Base-by-base conservation (phyloP, 2,797 vertebrate species). In the Sphenopsis melanotis region DNA sequence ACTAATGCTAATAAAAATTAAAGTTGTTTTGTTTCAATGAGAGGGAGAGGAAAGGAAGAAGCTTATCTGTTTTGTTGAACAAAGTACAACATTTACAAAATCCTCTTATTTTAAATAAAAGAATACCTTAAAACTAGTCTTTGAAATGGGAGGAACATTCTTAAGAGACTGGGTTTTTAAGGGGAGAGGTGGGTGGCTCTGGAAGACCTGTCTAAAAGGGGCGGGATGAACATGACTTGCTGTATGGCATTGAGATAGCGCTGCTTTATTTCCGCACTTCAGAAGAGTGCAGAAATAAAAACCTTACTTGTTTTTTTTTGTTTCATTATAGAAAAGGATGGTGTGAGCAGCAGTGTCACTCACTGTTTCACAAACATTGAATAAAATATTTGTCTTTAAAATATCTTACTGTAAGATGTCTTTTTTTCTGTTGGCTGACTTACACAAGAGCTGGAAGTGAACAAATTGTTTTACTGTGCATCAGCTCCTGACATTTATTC, bases 401-500 rank as follows among this genome's bases (percentile, higher is more conserved):
- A 49, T 46, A 81, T 72, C 55, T 83, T 53, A 41, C 41, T 66
- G 26, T 76, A 78, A 85, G 30, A 50, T 41, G 42, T 41, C 59
- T 82, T 94, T 91, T 68, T 44, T 82, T 72, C 50, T 92, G 27
- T 50, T 78, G 66, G 37, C 37, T 18, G 36, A 47, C 24, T 76
- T 88, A 56, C 36, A 55, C 36, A 70, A 78, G 49, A 84, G 9
- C 44, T 59, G 52, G 53, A 82, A 90, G 14, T 50, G 79, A 96
- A 77, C n/a, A 79, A 65, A 77, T 46, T 64, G 20, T 83, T 94
- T 93, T 85, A 84, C 49, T 90, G 63, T 34, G 83, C 0, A 0
- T 93, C 86, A 68, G 22, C 19, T 90, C 41, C 20, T 84, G 77
- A 90, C 70, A 63, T 91, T 94, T 85, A 89, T 82, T 93, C 30